Evolutionary conservation across 2,797 vertebrate genomes (phyloP), one percentile per base, ranked within the genome.

Genomic region (Urophycis tenuis): DNA sequence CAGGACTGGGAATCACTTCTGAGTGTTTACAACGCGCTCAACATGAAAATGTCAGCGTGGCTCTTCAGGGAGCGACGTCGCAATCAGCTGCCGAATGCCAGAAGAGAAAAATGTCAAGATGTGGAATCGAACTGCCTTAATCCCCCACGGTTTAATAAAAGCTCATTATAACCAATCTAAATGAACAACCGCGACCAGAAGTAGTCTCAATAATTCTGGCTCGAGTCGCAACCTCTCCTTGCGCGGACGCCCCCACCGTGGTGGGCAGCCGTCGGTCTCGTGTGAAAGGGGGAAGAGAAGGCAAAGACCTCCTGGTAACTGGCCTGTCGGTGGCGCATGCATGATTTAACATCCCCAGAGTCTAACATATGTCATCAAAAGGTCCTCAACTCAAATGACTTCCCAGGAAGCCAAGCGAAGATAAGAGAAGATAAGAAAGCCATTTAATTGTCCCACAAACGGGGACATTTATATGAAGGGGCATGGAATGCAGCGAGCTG

Each of bases 41-140:
- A 83, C 82, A 80, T 85, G 73, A 84, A 88, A 89, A 87, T 88
- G 81, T 76, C 84, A 88, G 69, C 30, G 33, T 29, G 69, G 60
- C 81, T 87, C 84, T 85, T 84, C 78, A 78, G 82, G 80, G 85
- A 85, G 79, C 74, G 81, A 82, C 82, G 78, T 73, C 75, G 82
- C 83, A 86, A 89, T 91, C 87, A 87, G 80, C 87, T 81, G 85
- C 60, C 79, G 81, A 82, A 85, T 80, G 78, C 74, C 83, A 34
- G 82, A 84, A 84, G 74, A 80, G 80, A 86, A 88, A 88, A 89
- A 87, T 88, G 85, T 91, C 86, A 86, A 81, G 75, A 78, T 85
- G 81, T 36, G 35, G 49, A 76, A 81, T 78, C 84, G 71, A 88
- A 82, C 84, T 80, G 17, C 83, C 77, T 82, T 36, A 45, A 79